Percentiles rank a stretch among this genome's conserved stretches.
Conservation (phyloP, 2,797 vertebrate genomes). For the Gobio occitaniae region DNA sequence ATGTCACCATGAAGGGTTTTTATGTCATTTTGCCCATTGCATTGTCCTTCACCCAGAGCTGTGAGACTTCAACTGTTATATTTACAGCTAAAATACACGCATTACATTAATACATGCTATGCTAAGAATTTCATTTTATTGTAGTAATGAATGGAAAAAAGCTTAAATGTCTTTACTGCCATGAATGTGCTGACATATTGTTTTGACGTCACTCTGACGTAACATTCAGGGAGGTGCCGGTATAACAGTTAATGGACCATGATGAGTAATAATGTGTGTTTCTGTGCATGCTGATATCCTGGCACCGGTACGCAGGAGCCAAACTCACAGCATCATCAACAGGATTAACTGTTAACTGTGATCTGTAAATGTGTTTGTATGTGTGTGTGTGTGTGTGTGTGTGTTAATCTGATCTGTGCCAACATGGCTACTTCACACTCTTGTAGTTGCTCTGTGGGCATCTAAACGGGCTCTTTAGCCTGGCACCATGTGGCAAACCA, state of each 20-base stretch:
- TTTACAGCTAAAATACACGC: neutral
- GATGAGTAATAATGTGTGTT: constrained; percentile 10
- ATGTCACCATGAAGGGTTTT: constrained; percentile 20
- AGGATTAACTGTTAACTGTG: constrained; percentile 50
- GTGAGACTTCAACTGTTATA: neutral
- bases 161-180: neutral
- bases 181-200: constrained; percentile 24
- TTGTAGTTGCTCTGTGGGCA: constrained; percentile 57
- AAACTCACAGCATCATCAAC: constrained; percentile 34
- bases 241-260: constrained; percentile 15
- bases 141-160: neutral
- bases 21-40: constrained; percentile 43
- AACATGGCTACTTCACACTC: constrained; percentile 60
- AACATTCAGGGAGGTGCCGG: constrained; percentile 5
- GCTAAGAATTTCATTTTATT: neutral
- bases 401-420: constrained; percentile 44
- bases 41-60: neutral
- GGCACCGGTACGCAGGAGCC: constrained; percentile 17
- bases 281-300: constrained; percentile 22
- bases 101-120: neutral
- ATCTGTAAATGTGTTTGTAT: constrained; percentile 38
- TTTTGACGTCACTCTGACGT: constrained; percentile 50
- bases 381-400: constrained; percentile 34
- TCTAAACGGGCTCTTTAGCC: constrained; percentile 61
- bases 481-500: constrained; percentile 53